Conservation (phyloP, 2,888 invertebrate genomes). For the Epinotia brunnichana region DNA sequence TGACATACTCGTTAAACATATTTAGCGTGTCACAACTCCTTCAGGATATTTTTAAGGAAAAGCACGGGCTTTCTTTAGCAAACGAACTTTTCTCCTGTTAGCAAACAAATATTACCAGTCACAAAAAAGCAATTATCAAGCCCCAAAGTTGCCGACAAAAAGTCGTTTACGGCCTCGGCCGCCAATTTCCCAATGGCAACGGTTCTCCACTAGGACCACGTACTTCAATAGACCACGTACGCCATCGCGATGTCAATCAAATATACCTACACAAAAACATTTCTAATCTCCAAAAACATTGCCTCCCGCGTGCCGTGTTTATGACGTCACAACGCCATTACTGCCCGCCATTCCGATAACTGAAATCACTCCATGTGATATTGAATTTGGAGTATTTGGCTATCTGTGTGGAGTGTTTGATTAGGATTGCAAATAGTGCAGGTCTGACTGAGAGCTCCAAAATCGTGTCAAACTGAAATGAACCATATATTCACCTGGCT, state of each 20-base stretch:
- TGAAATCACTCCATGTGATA: slow-evolving; percentile 4
- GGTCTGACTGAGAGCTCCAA: neutral
- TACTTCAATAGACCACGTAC: neutral
- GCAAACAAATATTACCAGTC: no score
- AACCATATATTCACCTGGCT: neutral
- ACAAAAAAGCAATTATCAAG: no score
- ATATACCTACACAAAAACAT: neutral
- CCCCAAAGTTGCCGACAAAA: no score
- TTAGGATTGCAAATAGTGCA: slow-evolving; percentile 18
- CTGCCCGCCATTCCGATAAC: neutral
- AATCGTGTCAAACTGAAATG: neutral
- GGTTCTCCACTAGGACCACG: neutral
- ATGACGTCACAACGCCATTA: slow-evolving; percentile 11
- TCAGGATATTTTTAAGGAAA: no score
- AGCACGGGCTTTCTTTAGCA: no score
- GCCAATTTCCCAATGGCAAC: neutral
- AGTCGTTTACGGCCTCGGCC: no score
- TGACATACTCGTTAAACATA: no score
- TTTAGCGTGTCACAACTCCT: no score
- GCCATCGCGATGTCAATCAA: neutral
- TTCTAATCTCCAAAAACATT: neutral
- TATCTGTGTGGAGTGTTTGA: slow-evolving; percentile 10
- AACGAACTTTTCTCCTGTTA: no score
- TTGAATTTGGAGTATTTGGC: slow-evolving; percentile 17
- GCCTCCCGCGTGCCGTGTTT: neutral